Evolutionary conservation across 37 sponge, comb jelly and placozoan species (phyloP).

Genomic region (Corticium candelabrum): DNA sequence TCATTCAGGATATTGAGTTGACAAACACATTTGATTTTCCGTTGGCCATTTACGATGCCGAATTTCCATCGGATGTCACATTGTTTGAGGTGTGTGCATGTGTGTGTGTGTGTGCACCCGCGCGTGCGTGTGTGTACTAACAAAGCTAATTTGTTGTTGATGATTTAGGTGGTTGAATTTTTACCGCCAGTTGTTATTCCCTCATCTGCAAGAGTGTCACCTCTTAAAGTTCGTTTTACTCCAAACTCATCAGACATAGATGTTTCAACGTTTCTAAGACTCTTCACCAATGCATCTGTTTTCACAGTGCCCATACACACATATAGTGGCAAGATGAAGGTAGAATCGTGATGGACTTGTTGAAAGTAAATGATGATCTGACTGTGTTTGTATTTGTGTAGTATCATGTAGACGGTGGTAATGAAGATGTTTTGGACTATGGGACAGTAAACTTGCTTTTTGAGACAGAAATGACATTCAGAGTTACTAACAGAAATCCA

Average conservation of each 20-base stretch:
- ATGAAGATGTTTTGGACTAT: constrained; percentile 55
- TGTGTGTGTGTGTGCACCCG: too few species aligned
- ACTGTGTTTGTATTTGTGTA: constrained; percentile 13
- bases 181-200: constrained; percentile 11
- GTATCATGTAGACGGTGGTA: constrained; percentile 30
- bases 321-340: constrained; percentile 68
- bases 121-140: neutral
- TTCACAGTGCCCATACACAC: constrained; percentile 69
- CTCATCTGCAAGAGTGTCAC: neutral
- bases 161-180: neutral
- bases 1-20: constrained; percentile 40
- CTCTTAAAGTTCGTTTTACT: constrained; percentile 41
- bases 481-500: constrained; percentile 60
- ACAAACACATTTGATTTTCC: constrained; percentile 40
- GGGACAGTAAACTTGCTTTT: constrained; percentile 32
- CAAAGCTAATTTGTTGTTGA: neutral
- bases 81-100: too few species aligned
- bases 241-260: constrained; percentile 52
- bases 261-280: constrained; percentile 53
- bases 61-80: constrained; percentile 18
- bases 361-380: neutral
- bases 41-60: constrained; percentile 44
- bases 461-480: constrained; percentile 26
- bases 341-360: neutral
- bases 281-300: constrained; percentile 69